Evolutionary conservation across 37 sponge, comb jelly and placozoan species (phyloP).

Genomic region (Mnemiopsis leidyi): DNA sequence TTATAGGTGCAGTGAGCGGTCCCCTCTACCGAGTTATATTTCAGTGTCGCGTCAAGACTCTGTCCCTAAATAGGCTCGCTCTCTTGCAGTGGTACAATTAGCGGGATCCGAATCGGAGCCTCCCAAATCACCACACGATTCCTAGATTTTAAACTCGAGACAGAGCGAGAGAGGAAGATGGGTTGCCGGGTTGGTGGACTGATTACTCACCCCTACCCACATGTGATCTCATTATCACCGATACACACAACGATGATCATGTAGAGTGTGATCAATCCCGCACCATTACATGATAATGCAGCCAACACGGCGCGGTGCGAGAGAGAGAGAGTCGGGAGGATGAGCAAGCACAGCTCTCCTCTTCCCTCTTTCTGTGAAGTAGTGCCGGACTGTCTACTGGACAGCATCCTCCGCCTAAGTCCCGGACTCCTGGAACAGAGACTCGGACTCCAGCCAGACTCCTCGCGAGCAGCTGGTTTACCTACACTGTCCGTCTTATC

Average conservation of each 20-base stretch:
- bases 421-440: too few relatives aligned
- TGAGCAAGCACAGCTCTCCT: not conserved
- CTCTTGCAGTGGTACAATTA: not conserved
- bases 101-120: not conserved
- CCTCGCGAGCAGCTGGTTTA: too few relatives aligned
- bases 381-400: not conserved
- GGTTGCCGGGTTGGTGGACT: not conserved
- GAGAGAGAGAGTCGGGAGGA: too few relatives aligned
- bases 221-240: not conserved
- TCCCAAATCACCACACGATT: not conserved
- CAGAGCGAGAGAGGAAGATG: too few relatives aligned
- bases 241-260: too few relatives aligned
- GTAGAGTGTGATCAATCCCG: not conserved
- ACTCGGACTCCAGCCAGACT: not conserved
- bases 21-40: not conserved
- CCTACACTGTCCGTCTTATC: too few relatives aligned
- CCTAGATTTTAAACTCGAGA: not conserved
- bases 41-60: not conserved
- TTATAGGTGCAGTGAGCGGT: too few relatives aligned
- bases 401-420: not conserved
- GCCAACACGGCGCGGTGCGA: too few relatives aligned
- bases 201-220: not conserved
- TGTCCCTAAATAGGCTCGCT: not conserved
- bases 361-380: not conserved
- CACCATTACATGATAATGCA: not conserved